Evolutionary conservation across 1,140 invertebrate genomes (phyloP).

Genomic region (Monomorium pharaonis): DNA sequence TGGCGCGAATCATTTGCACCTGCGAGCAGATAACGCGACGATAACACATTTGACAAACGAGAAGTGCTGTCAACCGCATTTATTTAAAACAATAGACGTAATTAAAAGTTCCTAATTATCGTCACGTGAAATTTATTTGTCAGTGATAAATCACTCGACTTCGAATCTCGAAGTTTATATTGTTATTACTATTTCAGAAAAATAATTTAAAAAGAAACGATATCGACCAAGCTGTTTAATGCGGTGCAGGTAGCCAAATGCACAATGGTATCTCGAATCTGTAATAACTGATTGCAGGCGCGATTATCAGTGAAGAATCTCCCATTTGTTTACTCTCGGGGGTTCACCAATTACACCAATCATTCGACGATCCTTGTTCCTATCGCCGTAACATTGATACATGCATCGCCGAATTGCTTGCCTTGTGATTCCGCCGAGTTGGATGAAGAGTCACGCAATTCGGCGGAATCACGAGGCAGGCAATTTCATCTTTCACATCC

Average conservation of each 20-base stretch:
- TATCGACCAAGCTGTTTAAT: no score
- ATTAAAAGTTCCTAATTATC: conserved; percentile 9
- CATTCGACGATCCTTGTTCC: background rate
- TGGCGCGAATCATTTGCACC: conserved; percentile 34
- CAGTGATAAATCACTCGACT: background rate
- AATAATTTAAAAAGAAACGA: background rate
- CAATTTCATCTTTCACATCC: background rate
- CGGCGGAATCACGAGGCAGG: no score
- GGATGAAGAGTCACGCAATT: no score
- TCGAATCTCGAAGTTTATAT: background rate
- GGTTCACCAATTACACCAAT: background rate
- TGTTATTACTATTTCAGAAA: background rate
- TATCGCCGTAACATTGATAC: background rate
- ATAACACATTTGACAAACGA: conserved; percentile 31
- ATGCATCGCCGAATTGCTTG: background rate
- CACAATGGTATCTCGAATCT: background rate
- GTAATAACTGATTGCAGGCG: background rate
- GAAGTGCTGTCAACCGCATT: background rate
- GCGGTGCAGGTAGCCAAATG: background rate
- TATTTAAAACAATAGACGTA: background rate
- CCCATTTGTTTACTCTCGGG: background rate
- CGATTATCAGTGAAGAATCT: background rate
- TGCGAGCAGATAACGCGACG: conserved; percentile 25
- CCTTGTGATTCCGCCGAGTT: background rate
- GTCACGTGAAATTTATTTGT: background rate